Evolutionary conservation across 2,797 vertebrate genomes (phyloP), one percentile per base, ranked within the genome.

Genomic region (Sarcoramphus papa): DNA sequence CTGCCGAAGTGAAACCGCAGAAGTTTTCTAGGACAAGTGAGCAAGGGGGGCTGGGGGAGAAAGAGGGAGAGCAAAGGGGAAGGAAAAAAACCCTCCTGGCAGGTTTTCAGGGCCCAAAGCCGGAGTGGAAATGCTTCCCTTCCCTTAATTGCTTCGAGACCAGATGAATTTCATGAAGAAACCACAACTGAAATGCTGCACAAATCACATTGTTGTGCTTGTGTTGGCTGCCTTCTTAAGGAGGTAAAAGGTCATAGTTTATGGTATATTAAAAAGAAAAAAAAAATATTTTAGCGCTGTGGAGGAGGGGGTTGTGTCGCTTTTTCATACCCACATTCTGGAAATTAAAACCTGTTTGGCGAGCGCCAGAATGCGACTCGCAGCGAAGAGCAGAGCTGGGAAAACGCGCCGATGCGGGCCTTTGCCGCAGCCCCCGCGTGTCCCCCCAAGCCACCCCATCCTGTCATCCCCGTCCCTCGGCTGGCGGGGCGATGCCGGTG

Each of bases 141-240:
- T 85, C 67, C 93, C 89, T 54, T 92, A 95, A 97, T 94, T 95
- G 93, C 97, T 69, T 70, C 4, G 78, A 72, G 96, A 78, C 90
- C 96, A 92, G 96, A 88, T 96, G 93, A 87, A 96, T 95, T 96
- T 97, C 93, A 54, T 76, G 80, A 93, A 92, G 92, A 89, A 96
- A 95, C 94, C 89, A 8, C 92, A 96, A 23, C 70, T 37, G 89
- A 90, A 94, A 76, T 2, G 85, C 95, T 63, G 95, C 92, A 88
- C 85, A 18, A 78, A 88, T 96, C 91, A 62, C 96, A 96, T 73
- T 90, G 91, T 74, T 43, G 91, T 94, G 95, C 96, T 96, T 91
- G 96, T 54, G 85, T 73, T 94, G 96, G 96, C 96, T 73, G 96
- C 87, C n/a, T 56, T 25, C 62, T 50, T 14, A 92, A 96, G 91